Base-by-base conservation (phyloP, 2,888 invertebrate genomes). In the Sceliomorpha sp. region DNA sequence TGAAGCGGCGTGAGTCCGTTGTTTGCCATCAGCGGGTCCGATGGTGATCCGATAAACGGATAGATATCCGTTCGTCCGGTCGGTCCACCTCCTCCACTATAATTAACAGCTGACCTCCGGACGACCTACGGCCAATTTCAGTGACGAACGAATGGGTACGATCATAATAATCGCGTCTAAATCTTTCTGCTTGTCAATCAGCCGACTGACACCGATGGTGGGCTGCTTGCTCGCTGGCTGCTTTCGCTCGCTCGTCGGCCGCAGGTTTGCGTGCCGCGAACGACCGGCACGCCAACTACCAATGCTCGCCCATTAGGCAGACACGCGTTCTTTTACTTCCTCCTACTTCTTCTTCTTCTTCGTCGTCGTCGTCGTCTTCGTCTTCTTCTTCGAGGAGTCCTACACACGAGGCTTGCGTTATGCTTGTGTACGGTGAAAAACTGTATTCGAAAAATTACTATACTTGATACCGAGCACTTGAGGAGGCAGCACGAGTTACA, bases 41-140 rank as follows among this genome's bases (percentile, higher is more conserved):
- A 78, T 80, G 80, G 74, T 83, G 84, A 85, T 83, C 78, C 82
- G 83, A 84, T 84, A 85, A 84, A 82, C 84, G 81, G 85, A 86
- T 85, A 84, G 83, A 85, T 84, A 83, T 85, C 84, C 79, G 74
- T 72, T 75, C 70, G 66, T 70, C 70, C 68, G 63, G 58, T 70
- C 71, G 53, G 53, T 70, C 70, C 69, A 66, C 76, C 75, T 69
- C 71, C 68, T 60, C 39, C 83, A 83, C 87, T 87, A 85, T 85
- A 87, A 87, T 87, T 87, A 87, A 82, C 81, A 79, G 53, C 75
- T 84, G 85, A 85, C 87, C 87, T 81, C 79, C 76, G 71, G 72
- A 68, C 82, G 85, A 86, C 87, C 81, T 70, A 59, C 67, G 76
- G 75, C 79, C 81, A 87, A 87, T 87, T 86, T 86, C 77, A 81